Percentiles rank a stretch among this genome's conserved stretches.
Conservation (phyloP, 1,140 invertebrate genomes). For the Ceratoteleas bidentatus region DNA sequence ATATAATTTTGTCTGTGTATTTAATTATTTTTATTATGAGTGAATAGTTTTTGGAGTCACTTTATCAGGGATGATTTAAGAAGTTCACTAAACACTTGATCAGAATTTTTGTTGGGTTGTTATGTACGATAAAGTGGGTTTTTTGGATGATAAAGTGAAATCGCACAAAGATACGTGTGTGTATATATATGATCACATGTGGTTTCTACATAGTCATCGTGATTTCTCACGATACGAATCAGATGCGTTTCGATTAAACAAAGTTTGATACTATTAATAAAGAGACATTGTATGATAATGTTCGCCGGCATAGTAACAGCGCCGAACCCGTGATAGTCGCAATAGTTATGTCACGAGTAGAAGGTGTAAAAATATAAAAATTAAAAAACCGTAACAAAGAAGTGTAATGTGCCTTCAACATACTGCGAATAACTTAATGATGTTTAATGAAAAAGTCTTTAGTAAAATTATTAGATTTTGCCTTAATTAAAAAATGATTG, state of each 20-base stretch:
- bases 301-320: conserved; percentile 24
- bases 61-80: too few species aligned
- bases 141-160: conserved; percentile 38
- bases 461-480: too few species aligned
- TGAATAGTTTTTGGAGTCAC: too few species aligned
- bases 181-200: conserved; percentile 12
- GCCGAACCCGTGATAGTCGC: background rate
- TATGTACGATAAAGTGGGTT: too few species aligned
- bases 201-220: conserved; percentile 28
- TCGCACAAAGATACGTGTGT: background rate
- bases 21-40: too few species aligned
- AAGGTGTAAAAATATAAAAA: background rate
- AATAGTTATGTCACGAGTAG: conserved; percentile 16
- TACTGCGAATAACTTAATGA: too few species aligned
- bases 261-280: conserved; percentile 47
- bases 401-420: background rate
- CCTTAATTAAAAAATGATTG: too few species aligned
- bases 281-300: conserved; percentile 52
- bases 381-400: background rate
- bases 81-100: too few species aligned
- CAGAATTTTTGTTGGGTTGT: too few species aligned
- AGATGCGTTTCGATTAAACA: conserved; percentile 40
- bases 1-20: too few species aligned
- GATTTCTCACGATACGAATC: conserved; percentile 36
- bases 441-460: too few species aligned